These are phyloP conservation scores for Gephyroberyx darwinii DNA, from an alignment of 2,797 vertebrate genomes.

Conservation along the genomic window DNA sequence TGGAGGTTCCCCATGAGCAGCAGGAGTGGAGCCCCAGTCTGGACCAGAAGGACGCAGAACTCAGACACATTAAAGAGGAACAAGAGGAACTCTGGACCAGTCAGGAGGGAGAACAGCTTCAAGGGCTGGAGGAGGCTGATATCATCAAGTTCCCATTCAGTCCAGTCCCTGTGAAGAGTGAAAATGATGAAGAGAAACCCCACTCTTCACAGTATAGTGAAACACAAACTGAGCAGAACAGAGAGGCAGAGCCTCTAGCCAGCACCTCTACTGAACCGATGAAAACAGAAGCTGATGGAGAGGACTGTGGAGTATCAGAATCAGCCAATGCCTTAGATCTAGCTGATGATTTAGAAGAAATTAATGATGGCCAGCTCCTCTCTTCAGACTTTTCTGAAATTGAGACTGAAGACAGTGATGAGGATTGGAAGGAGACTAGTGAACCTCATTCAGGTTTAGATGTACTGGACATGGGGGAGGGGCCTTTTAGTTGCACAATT, in stretches of 20 bases:
- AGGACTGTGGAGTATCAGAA: constrained; percentile 2
- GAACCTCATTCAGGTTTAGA: background rate
- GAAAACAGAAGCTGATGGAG: background rate
- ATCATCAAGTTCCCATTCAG: background rate
- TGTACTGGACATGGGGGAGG: background rate
- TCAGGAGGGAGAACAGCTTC: background rate
- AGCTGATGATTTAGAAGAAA: background rate
- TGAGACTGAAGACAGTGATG: background rate
- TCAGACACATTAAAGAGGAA: background rate
- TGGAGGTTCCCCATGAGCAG: background rate
- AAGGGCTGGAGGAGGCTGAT: background rate
- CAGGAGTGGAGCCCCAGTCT: background rate
- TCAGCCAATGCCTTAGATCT: background rate
- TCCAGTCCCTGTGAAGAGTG: background rate
- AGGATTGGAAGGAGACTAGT: background rate
- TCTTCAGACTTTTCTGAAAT: background rate
- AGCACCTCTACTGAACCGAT: background rate
- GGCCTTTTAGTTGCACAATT: background rate
- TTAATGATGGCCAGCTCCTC: background rate
- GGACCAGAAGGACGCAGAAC: background rate
- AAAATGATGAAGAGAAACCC: background rate
- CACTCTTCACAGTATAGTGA: background rate
- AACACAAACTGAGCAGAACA: background rate
- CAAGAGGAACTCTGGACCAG: constrained; percentile 4
- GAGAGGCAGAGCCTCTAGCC: background rate